A percentile compares a stretch with the other conserved stretches of the same genome.
Conservation (phyloP, 1,140 invertebrate species). For the Saccostrea glomerata region DNA sequence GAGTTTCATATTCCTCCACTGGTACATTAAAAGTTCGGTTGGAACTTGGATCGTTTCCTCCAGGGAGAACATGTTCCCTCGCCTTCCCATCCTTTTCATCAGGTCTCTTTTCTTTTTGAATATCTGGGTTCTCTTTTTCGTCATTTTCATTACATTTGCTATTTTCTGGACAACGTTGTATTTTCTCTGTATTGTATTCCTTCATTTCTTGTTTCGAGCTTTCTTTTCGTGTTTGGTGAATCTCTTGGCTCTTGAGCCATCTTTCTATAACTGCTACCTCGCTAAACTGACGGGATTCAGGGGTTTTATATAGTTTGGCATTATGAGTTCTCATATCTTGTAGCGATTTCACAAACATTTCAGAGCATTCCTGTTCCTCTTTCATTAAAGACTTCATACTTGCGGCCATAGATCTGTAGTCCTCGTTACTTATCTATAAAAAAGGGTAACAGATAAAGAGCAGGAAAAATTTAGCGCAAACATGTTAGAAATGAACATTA, state of each 20-base stretch:
- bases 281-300: neutral
- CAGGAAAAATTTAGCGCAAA: too few species aligned
- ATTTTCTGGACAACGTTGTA: neutral
- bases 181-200: neutral
- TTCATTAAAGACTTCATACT: neutral
- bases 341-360: neutral
- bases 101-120: neutral
- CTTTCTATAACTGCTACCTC: neutral
- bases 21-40: too few species aligned
- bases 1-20: neutral
- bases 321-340: neutral
- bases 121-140: neutral
- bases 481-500: too few species aligned
- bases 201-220: neutral
- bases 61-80: too few species aligned
- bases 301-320: neutral
- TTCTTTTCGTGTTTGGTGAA: neutral
- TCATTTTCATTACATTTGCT: neutral
- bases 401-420: neutral
- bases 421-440: neutral
- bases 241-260: neutral
- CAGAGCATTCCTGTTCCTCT: neutral
- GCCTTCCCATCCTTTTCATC: neutral
- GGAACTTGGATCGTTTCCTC: too few species aligned
- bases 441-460: neutral